phyloP scores from a whole-genome alignment of 2,888 invertebrate genomes.

The Cancer borealis region DNA sequence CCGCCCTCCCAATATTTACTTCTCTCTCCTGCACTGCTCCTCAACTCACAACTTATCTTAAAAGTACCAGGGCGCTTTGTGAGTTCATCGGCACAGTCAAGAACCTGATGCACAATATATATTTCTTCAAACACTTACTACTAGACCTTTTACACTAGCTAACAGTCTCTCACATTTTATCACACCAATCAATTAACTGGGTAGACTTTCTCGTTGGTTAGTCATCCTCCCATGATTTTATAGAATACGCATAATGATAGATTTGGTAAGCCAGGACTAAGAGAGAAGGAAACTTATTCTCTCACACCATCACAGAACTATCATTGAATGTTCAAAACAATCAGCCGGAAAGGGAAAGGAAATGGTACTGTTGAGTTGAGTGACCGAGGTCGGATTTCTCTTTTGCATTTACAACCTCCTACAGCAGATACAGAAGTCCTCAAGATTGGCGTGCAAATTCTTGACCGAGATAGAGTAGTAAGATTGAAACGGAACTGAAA shows the following conservation, averaged over 20 bases:
- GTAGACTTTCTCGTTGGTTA: neutral
- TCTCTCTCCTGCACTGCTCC: conserved; percentile 10
- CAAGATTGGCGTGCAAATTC: neutral
- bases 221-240: neutral
- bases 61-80: conserved; percentile 1
- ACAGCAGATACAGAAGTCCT: neutral
- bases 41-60: neutral
- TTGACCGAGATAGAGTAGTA: neutral
- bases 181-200: neutral
- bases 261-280: neutral
- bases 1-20: conserved; percentile 20
- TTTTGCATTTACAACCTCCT: neutral
- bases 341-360: neutral
- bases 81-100: neutral
- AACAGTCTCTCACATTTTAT: neutral
- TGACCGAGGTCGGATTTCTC: neutral
- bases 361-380: neutral
- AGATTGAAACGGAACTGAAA: neutral
- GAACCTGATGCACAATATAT: neutral
- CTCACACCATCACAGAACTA: too few species aligned
- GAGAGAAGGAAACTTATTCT: too few species aligned
- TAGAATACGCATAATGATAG: neutral
- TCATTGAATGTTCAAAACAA: too few species aligned
- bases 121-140: neutral
- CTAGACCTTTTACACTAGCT: neutral